Percentiles rank a stretch among this genome's conserved stretches.
phyloP scores from a whole-genome alignment of 1,140 invertebrate genomes.

The Contarinia nasturtii region DNA sequence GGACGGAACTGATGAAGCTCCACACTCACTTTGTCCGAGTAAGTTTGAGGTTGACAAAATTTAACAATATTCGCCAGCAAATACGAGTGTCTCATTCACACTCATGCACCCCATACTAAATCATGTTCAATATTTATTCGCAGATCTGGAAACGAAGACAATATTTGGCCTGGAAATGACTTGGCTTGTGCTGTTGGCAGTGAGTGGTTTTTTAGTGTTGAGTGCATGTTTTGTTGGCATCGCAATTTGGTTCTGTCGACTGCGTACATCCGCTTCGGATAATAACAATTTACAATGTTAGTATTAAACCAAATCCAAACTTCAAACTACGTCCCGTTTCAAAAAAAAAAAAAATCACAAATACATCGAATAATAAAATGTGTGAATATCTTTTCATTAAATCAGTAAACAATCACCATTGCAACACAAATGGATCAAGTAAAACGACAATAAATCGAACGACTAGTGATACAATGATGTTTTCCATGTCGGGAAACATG shows the following conservation, averaged over 20 bases:
- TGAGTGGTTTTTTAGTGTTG: constrained; percentile 42
- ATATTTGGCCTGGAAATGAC: not conserved
- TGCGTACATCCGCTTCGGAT: constrained; percentile 30
- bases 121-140: too few relatives aligned
- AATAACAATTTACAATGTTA: constrained; percentile 16
- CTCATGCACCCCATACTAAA: too few relatives aligned
- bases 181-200: constrained; percentile 30
- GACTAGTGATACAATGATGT: constrained; percentile 23
- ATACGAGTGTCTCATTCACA: too few relatives aligned
- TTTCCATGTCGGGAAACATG: constrained; percentile 85
- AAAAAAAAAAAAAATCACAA: not conserved
- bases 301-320: not conserved
- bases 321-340: not conserved
- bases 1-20: constrained; percentile 77
- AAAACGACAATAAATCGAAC: constrained; percentile 31
- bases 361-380: not conserved
- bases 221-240: constrained; percentile 43
- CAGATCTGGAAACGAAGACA: not conserved
- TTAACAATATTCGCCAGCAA: too few relatives aligned
- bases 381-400: constrained; percentile 22
- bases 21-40: constrained; percentile 64
- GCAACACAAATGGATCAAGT: constrained; percentile 49
- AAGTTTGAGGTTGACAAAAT: constrained; percentile 19
- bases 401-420: constrained; percentile 51
- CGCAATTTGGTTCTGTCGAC: constrained; percentile 53